These are phyloP conservation scores for Sebastes schlegelii DNA, from an alignment of 2,113 vertebrate species.

Conservation along the genomic window DNA sequence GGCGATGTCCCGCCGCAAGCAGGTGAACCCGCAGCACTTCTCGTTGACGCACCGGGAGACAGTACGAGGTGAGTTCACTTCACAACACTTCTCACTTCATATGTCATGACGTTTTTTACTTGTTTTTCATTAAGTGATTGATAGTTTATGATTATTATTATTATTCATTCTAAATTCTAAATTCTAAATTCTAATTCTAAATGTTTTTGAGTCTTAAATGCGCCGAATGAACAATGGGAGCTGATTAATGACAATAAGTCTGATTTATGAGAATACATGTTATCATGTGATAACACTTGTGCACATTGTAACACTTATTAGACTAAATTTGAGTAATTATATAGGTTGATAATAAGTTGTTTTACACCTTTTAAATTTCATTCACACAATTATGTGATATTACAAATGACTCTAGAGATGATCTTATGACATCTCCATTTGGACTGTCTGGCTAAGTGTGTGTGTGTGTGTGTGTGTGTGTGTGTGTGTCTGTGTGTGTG, in stretches of 20 bases:
- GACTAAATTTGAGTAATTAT: not conserved
- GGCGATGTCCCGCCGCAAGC: slow-evolving; percentile 99
- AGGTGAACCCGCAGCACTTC: slow-evolving; percentile 99
- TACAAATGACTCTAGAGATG: slow-evolving; percentile 12
- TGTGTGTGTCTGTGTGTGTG: slow-evolving; percentile 17
- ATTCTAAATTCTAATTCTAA: too few species aligned
- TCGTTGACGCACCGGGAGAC: slow-evolving; percentile 94
- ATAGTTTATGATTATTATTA: not conserved
- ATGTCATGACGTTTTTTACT: not conserved
- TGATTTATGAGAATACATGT: slow-evolving; percentile 15
- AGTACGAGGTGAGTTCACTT: slow-evolving; percentile 90
- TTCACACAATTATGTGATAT: not conserved
- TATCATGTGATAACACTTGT: not conserved
- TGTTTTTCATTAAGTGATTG: not conserved
- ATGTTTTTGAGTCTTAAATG: not conserved
- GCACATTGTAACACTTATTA: not conserved
- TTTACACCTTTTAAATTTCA: not conserved
- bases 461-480: slow-evolving; percentile 32
- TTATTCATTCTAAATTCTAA: not conserved
- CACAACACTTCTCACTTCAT: not conserved
- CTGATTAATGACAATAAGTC: not conserved
- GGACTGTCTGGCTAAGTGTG: slow-evolving; percentile 32
- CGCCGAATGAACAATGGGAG: not conserved
- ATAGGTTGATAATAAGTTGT: not conserved
- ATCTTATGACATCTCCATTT: slow-evolving; percentile 30